Evolutionary conservation across 2,888 invertebrate species (phyloP).

Genomic region (Melipona bicolor): DNA sequence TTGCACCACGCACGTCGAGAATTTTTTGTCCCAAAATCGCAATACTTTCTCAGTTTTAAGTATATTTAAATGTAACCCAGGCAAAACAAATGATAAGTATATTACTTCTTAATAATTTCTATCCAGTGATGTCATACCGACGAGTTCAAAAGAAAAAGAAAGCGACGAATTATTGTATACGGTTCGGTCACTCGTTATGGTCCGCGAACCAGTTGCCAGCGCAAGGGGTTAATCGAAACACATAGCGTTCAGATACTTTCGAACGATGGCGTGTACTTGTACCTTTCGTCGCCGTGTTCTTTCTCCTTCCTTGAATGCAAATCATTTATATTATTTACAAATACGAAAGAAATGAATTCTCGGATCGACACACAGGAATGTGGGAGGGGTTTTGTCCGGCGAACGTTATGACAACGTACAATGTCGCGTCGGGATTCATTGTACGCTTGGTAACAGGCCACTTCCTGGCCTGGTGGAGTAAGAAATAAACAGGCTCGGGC

Average conservation of each 20-base stretch:
- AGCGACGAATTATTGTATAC: too few relatives aligned
- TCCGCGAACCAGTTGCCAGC: too few relatives aligned
- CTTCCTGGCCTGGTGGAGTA: constrained; percentile 42
- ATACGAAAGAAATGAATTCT: neutral
- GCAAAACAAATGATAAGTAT: too few relatives aligned
- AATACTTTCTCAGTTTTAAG: too few relatives aligned
- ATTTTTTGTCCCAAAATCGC: too few relatives aligned
- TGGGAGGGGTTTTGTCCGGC: constrained; percentile 30
- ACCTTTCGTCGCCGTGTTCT: neutral
- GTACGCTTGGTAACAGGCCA: constrained; percentile 49
- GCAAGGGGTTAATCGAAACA: neutral
- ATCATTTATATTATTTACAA: constrained; percentile 9
- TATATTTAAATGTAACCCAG: too few relatives aligned
- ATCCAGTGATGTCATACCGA: too few relatives aligned
- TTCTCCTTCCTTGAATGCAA: neutral
- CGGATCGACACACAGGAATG: neutral
- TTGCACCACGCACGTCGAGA: too few relatives aligned
- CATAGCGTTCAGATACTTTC: neutral
- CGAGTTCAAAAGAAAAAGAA: too few relatives aligned
- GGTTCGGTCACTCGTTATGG: too few relatives aligned
- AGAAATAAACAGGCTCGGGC: constrained; percentile 45
- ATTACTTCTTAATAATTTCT: too few relatives aligned
- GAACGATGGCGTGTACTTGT: neutral
- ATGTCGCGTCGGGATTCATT: constrained; percentile 54
- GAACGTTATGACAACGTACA: constrained; percentile 50